Evolutionary conservation across 2,888 invertebrate species (phyloP).

Genomic region (Phanerotoma sp.): DNA sequence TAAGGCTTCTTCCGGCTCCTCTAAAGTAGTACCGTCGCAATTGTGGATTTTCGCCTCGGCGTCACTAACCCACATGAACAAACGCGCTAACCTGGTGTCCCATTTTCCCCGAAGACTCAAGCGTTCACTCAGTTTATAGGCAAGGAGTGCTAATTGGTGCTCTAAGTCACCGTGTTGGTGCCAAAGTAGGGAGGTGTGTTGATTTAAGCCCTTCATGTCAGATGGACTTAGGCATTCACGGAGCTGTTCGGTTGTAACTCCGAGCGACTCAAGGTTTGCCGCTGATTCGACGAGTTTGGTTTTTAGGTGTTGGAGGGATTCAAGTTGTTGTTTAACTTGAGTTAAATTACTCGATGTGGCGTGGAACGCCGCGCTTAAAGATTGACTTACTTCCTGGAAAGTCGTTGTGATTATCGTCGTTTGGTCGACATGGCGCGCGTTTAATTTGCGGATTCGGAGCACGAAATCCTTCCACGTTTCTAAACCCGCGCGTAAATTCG

Average conservation of each 20-base stretch:
- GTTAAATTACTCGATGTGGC: conserved; percentile 63
- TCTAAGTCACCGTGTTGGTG: conserved; percentile 82
- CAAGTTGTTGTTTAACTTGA: conserved; percentile 67
- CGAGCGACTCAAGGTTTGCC: conserved; percentile 70
- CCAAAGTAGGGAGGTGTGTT: conserved; percentile 74
- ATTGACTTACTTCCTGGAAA: conserved; percentile 68
- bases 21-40: conserved; percentile 55
- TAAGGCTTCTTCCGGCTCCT: conserved; percentile 74
- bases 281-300: conserved; percentile 63
- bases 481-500: conserved; percentile 76
- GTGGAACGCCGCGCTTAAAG: conserved; percentile 63
- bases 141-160: conserved; percentile 72
- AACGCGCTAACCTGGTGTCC: conserved; percentile 66
- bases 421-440: conserved; percentile 66
- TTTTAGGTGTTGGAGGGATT: conserved; percentile 65
- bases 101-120: conserved; percentile 72
- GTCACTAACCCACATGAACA: conserved; percentile 71
- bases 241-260: conserved; percentile 76
- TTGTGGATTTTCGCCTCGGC: conserved; percentile 61
- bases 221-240: conserved; percentile 83
- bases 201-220: conserved; percentile 79
- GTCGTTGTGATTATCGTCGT: conserved; percentile 63
- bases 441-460: conserved; percentile 66
- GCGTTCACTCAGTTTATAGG: conserved; percentile 73
- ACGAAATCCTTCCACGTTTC: conserved; percentile 81